phyloP scores from a whole-genome alignment of 2,113 vertebrate genomes.

The Malurus elegans region DNA sequence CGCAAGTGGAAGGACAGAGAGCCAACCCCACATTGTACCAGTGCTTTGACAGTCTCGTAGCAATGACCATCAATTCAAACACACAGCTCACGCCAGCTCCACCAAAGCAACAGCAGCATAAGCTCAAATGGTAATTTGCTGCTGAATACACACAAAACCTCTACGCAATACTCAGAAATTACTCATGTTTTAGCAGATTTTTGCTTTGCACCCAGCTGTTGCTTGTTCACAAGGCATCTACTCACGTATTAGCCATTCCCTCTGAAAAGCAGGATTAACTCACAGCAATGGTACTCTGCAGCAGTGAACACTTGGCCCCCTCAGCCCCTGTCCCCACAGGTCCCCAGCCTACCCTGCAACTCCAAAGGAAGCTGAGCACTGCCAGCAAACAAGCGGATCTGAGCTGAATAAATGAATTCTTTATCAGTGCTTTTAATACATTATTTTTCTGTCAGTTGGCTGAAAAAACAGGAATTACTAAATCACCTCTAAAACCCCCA shows the following conservation, averaged over 20 bases:
- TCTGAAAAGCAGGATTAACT: background rate
- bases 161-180: background rate
- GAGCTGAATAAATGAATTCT: background rate
- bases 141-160: background rate
- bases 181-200: background rate
- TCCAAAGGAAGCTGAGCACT: background rate
- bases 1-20: background rate
- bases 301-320: background rate
- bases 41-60: background rate
- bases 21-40: background rate
- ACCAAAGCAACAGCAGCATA: background rate
- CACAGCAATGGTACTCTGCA: background rate
- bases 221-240: background rate
- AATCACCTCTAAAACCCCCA: background rate
- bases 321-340: background rate
- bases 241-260: background rate
- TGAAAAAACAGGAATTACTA: background rate
- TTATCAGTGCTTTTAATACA: background rate
- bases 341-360: background rate
- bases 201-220: background rate
- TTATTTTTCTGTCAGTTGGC: background rate
- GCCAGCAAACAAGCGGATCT: background rate
- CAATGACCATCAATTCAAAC: background rate
- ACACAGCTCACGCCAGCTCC: background rate
- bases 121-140: background rate